Evolutionary conservation across 2,113 vertebrate species (phyloP).

Genomic region (Bambusicola thoracicus): DNA sequence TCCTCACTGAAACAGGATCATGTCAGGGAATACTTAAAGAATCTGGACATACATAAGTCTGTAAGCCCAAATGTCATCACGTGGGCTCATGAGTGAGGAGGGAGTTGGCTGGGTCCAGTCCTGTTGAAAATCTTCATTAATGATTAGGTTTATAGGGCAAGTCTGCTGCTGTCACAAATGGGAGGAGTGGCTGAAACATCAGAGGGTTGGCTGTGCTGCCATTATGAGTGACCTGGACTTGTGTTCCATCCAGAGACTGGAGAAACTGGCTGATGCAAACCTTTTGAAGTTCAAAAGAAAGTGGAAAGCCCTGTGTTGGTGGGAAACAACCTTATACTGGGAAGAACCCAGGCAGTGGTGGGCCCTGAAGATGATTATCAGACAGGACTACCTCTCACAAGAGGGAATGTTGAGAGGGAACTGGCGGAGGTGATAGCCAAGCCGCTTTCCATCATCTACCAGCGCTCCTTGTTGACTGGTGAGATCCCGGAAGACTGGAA

Average conservation of each 20-base stretch:
- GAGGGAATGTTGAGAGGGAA: not conserved
- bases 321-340: not conserved
- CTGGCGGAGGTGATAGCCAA: too few species aligned
- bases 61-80: not conserved
- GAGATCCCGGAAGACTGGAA: too few species aligned
- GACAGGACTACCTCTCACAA: not conserved
- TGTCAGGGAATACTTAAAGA: not conserved
- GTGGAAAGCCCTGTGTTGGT: not conserved
- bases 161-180: not conserved
- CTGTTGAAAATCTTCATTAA: not conserved
- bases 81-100: not conserved
- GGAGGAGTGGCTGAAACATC: not conserved
- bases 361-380: not conserved
- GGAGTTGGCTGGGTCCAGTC: accelerated
- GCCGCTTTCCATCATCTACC: too few species aligned
- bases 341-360: not conserved
- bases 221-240: not conserved
- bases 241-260: not conserved
- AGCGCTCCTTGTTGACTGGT: too few species aligned
- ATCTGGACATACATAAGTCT: not conserved
- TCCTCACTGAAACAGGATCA: not conserved
- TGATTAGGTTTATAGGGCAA: not conserved
- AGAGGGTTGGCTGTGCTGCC: not conserved
- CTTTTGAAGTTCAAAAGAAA: not conserved
- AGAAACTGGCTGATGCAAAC: not conserved